These are phyloP conservation scores for Ctenomys sociabilis DNA, from an alignment of 2,113 vertebrate species.

Conservation along the genomic window DNA sequence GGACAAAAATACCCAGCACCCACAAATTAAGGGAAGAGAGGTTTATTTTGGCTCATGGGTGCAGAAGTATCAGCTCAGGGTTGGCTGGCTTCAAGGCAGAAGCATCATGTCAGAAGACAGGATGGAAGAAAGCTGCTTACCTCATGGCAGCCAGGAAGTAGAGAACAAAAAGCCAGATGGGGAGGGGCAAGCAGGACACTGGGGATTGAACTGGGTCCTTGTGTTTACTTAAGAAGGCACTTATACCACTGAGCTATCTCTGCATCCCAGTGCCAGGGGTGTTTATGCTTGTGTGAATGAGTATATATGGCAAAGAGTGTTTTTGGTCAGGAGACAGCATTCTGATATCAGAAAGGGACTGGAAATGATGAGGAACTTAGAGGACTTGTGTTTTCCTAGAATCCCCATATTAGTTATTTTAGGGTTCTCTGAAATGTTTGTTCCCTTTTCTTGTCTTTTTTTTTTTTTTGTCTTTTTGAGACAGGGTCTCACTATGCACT, in stretches of 20 bases:
- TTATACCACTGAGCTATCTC: no score
- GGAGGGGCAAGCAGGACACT: neutral
- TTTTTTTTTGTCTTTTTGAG: no score
- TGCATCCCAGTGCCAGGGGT: neutral
- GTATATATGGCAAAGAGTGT: neutral
- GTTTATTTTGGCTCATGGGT: neutral
- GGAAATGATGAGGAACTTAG: neutral
- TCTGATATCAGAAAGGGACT: neutral
- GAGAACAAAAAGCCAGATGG: neutral
- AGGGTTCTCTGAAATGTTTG: neutral
- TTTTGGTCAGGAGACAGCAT: neutral
- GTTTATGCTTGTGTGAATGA: neutral
- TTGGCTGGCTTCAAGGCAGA: neutral
- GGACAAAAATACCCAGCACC: neutral
- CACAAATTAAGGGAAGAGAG: neutral
- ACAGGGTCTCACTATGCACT: no score
- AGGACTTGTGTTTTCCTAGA: neutral
- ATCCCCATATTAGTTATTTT: neutral
- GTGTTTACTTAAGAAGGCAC: no score
- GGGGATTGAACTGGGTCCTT: no score
- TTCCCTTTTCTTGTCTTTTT: neutral
- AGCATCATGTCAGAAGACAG: neutral
- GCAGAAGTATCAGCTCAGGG: neutral
- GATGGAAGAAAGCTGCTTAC: neutral
- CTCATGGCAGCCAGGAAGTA: neutral